Evolutionary conservation across 2,888 invertebrate species (phyloP), one percentile per base, ranked within the genome.

Genomic region (Magallana nippona): DNA sequence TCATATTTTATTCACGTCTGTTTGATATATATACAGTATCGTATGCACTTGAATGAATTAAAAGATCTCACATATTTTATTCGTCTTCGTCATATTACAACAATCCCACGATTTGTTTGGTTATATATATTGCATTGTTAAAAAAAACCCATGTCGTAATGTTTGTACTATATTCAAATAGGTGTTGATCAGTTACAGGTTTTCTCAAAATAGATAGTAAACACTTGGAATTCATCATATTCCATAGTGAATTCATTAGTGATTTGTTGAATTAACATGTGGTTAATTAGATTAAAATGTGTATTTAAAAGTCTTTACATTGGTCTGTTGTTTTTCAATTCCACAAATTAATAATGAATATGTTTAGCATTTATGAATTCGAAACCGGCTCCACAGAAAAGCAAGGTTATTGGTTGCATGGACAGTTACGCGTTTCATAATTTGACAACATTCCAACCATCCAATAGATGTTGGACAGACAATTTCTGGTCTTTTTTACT

Each of bases 21-120:
- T 71, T 71, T 71, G 71, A 32, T 32, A 71, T 71, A 44, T 44
- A 32, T 71, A 71, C 71, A 71, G 71, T 71, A 71, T 71, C 71
- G 32, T 71, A 27, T 71, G 71, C 71, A 71, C 71, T 27, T 2
- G 71, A 32, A 71, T 71, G 32, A 71, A 71, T 71, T 27, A 71
- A 13, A 71, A 13, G 32, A n/a, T 71, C 32, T 71, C 71, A 71
- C 27, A 71, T 22, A 32, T 22, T 71, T 71, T 27, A 71, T 15
- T 32, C 44, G 8, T 27, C 27, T 27, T 71, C 5, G 2, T 11
- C 22, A 22, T 71, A 27, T 15, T 71, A 32, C 27, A 19, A 27
- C 13, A 13, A 71, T 71, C 13, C 32, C 32, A 27, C 5, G 32
- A 27, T 22, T 71, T 27, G 71, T 32, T 2, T 22, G 32, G 71